phyloP scores from a whole-genome alignment of 30 jellyfish, hydroid and myxozoan species.

The Hydractinia symbiolongicarpus region DNA sequence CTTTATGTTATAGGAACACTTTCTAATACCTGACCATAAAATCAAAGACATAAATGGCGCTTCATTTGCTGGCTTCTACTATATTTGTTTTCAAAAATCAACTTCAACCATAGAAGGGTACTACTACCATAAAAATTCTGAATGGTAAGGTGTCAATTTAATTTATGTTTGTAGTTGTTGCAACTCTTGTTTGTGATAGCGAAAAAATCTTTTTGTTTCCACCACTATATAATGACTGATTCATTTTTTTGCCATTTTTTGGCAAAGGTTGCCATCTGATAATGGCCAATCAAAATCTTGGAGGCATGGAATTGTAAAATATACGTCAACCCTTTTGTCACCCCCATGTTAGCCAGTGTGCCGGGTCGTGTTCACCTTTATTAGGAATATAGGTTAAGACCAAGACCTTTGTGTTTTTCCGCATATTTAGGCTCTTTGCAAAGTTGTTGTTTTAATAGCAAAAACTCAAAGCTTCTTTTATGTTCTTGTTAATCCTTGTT shows the following conservation, averaged over 20 bases:
- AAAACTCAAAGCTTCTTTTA: too few relatives aligned
- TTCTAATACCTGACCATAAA: conserved; percentile 90
- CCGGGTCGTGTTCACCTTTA: too few relatives aligned
- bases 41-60: conserved; percentile 95
- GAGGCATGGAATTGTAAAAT: too few relatives aligned
- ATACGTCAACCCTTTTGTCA: too few relatives aligned
- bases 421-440: too few relatives aligned
- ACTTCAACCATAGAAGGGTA: conserved; percentile 93
- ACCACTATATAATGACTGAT: background rate
- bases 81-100: conserved; percentile 91
- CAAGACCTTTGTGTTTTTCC: too few relatives aligned
- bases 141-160: conserved; percentile 49
- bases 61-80: conserved; percentile 95
- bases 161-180: background rate
- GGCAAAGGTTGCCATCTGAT: too few relatives aligned
- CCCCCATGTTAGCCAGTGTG: too few relatives aligned
- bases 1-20: conserved; percentile 62
- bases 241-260: background rate
- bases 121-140: conserved; percentile 90
- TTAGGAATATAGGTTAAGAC: too few relatives aligned
- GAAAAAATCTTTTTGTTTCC: background rate
- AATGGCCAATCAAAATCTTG: too few relatives aligned
- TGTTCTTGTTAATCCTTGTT: too few relatives aligned
- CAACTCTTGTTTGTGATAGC: background rate
- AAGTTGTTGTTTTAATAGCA: too few relatives aligned